These are phyloP conservation scores for Drosophila colorata DNA, from an alignment of 2,888 invertebrate species.

Conservation along the genomic window DNA sequence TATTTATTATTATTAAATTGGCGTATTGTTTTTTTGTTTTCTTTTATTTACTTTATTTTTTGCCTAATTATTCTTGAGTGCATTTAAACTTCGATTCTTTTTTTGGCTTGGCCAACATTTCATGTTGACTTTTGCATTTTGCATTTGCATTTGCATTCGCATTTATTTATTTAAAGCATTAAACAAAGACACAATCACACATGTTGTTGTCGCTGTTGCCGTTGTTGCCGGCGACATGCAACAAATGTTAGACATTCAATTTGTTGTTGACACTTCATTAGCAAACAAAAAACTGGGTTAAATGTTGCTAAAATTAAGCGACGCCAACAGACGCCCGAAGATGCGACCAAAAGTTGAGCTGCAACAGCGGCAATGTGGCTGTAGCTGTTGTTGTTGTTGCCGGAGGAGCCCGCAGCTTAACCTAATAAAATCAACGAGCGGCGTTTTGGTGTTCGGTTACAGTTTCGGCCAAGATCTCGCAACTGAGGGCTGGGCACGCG, in stretches of 20 bases:
- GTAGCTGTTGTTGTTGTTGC: constrained; percentile 13
- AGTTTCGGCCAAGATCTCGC: constrained; percentile 20
- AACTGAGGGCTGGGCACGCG: constrained; percentile 49
- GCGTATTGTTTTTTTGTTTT: neutral
- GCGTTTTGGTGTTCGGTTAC: constrained; percentile 41
- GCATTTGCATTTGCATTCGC: constrained; percentile 50
- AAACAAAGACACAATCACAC: constrained; percentile 75
- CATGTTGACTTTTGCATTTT: constrained; percentile 57
- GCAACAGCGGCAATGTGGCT: constrained; percentile 4
- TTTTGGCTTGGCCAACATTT: constrained; percentile 14
- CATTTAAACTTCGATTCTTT: constrained; percentile 32
- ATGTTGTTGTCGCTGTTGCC: constrained; percentile 50
- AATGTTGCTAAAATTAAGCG: constrained; percentile 81
- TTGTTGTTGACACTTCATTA: constrained; percentile 84
- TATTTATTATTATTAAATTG: neutral
- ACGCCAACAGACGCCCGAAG: constrained; percentile 43
- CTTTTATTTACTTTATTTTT: too few species aligned
- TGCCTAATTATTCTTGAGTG: constrained; percentile 7
- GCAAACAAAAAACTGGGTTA: constrained; percentile 82
- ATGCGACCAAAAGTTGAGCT: constrained; percentile 47
- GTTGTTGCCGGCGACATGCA: constrained; percentile 74
- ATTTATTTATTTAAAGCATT: constrained; percentile 80
- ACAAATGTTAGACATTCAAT: constrained; percentile 84
- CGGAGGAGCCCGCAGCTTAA: constrained; percentile 51
- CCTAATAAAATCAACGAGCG: constrained; percentile 69